Evolutionary conservation across 2,113 vertebrate species (phyloP).

Genomic region (Ascaphus truei): DNA sequence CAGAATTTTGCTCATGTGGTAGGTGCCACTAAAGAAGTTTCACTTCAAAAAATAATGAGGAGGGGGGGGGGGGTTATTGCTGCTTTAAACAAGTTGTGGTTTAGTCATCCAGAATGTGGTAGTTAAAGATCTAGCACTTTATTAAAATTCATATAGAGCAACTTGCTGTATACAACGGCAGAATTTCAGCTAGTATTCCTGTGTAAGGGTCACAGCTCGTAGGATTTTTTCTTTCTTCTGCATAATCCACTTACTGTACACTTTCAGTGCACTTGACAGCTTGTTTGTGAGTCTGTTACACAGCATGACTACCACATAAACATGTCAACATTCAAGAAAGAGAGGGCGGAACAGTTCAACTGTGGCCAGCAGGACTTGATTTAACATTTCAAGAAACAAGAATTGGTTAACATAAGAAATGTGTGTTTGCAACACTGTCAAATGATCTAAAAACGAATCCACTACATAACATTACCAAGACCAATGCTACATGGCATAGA

Average conservation of each 20-base stretch:
- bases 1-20: no score
- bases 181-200: no score
- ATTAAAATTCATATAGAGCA: no score
- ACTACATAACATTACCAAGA: not conserved
- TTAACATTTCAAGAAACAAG: not conserved
- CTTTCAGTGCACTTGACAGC: not conserved
- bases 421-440: not conserved
- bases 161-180: no score
- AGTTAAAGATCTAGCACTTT: no score
- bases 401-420: constrained; percentile 18
- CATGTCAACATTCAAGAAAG: constrained; percentile 13
- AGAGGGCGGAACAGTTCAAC: not conserved
- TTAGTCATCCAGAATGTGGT: no score
- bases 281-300: not conserved
- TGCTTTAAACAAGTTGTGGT: no score
- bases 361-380: constrained; percentile 1
- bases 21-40: no score
- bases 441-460: not conserved
- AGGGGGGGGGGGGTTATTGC: no score
- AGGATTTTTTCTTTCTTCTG: not conserved
- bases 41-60: no score
- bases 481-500: no score
- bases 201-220: no score
- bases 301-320: constrained; percentile 21
- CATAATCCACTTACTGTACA: constrained; percentile 8